phyloP scores from a whole-genome alignment of 2,113 vertebrate species.

The Arizona elegans region DNA sequence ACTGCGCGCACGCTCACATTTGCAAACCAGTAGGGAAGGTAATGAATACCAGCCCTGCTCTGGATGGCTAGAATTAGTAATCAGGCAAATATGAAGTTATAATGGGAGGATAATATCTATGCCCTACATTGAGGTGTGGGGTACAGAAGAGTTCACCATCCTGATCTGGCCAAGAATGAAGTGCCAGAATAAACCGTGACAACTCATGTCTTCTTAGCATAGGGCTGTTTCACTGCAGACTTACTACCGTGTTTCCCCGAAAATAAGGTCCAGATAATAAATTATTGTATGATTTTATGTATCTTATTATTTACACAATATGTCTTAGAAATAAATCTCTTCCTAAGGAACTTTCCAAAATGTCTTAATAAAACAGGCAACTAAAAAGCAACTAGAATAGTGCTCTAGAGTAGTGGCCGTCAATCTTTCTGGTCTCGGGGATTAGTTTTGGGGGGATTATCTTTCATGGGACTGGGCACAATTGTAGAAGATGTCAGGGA shows the following conservation, averaged over 20 bases:
- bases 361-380: neutral
- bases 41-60: too few relatives aligned
- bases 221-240: neutral
- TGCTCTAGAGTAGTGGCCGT: neutral
- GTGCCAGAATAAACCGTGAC: neutral
- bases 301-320: neutral
- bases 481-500: neutral
- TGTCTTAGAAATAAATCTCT: neutral
- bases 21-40: too few relatives aligned
- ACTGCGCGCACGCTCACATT: too few relatives aligned
- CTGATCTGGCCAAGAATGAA: neutral
- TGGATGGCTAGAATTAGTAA: neutral
- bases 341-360: neutral
- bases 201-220: neutral
- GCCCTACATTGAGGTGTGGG: neutral
- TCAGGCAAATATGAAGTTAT: neutral
- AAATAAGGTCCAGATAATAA: neutral
- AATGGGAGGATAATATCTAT: neutral
- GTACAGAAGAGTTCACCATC: neutral
- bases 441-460: too few relatives aligned
- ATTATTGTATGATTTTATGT: neutral
- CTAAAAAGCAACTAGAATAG: neutral
- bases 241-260: too few relatives aligned
- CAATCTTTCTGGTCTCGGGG: too few relatives aligned
- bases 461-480: neutral